Evolutionary conservation across 2,888 invertebrate genomes (phyloP).

Genomic region (Drosophila nr. perissopoda): DNA sequence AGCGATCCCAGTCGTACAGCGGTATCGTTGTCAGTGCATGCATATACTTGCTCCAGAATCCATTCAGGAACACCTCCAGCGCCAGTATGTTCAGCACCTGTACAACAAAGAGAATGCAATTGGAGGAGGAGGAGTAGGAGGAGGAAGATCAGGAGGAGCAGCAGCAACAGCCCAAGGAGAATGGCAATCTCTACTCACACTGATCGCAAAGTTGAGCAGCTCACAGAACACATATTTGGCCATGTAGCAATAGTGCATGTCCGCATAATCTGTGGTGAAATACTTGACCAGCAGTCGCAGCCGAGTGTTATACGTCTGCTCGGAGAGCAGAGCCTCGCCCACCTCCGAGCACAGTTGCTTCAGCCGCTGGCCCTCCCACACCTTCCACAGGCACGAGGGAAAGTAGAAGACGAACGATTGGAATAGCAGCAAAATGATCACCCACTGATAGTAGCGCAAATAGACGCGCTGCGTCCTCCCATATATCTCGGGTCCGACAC

Average conservation of each 20-base stretch:
- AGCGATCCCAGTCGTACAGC: constrained; percentile 81
- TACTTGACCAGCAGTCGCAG: constrained; percentile 78
- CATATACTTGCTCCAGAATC: constrained; percentile 82
- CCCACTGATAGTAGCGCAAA: constrained; percentile 84
- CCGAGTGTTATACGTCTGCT: constrained; percentile 76
- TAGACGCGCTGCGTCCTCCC: constrained; percentile 77
- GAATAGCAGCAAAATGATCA: constrained; percentile 81
- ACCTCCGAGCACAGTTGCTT: constrained; percentile 83
- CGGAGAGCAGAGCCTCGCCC: constrained; percentile 76
- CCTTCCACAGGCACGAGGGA: constrained; percentile 84
- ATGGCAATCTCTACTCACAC: constrained; percentile 86
- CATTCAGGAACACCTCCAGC: constrained; percentile 82
- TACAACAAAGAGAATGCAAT: background rate
- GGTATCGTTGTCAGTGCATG: constrained; percentile 79
- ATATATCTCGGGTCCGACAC: constrained; percentile 69
- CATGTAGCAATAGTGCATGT: constrained; percentile 86
- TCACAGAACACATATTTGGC: constrained; percentile 90
- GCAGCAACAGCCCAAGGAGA: background rate
- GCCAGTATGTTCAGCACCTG: constrained; percentile 81
- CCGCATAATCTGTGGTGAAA: constrained; percentile 80
- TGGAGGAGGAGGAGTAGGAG: background rate
- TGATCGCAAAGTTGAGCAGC: constrained; percentile 90
- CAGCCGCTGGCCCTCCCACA: constrained; percentile 85
- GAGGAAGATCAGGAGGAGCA: background rate
- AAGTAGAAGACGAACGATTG: constrained; percentile 82